Evolutionary conservation across 2,113 vertebrate genomes (phyloP), one percentile per base, ranked within the genome.

Genomic region (Cinclus mexicanus): DNA sequence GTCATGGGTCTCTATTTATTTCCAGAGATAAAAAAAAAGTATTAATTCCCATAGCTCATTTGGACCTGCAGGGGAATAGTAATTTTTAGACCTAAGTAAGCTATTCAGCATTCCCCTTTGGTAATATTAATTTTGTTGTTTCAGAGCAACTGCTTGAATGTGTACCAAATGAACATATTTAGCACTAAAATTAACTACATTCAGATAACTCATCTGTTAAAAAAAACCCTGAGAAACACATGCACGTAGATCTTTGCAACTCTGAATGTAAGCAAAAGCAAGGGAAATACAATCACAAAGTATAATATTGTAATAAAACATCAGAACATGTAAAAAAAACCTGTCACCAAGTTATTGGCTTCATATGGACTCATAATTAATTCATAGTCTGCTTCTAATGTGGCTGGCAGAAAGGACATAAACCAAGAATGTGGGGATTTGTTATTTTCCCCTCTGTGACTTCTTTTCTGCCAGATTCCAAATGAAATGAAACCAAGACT

Each of bases 361-460:
- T 97, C 77, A 70, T 67, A 80, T 83, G 47, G 61, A 91, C 46
- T 97, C 78, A 97, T 96, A 96, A 97, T 97, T 98, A 97, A 97
- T 97, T 97, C 94, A 97, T 92, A 75, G 78, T 78, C 81, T 91
- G 39, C 87, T 72, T 97, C 63, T 90, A 79, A 70, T 83, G 67
- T 14, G 44, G 79, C 82, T 88, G 65, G 39, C 83, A 71, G 46
- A 97, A 96, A 97, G 31, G 85, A 87, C 39, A 67, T 93, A 97
- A 97, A 96, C 93, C 94, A 96, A 67, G 81, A 77, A 91, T 44
- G 44, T 71, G 57, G 17, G 8, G 35, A 68, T 94, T 56, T 85
- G 31, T 92, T 84, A 53, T 94, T 95, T 91, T 88, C 63, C 59
- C 88, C 89, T 97, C 70, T 92, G 87, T 89, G 90, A 92, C 41